These are phyloP conservation scores for Synanthedon myopaeformis DNA, from an alignment of 2,888 invertebrate genomes.

Conservation along the genomic window DNA sequence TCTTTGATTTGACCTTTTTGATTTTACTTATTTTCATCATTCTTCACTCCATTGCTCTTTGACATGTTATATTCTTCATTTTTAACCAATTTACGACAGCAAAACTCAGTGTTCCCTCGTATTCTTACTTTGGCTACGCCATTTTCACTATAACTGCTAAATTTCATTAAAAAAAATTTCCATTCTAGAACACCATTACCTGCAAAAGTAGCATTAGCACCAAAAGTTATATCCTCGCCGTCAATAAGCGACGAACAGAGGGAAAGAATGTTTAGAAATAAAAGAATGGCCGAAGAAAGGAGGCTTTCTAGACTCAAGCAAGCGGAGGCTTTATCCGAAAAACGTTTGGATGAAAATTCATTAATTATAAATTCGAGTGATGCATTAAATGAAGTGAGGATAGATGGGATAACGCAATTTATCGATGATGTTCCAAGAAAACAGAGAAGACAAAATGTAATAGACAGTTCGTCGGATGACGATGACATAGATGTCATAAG, in stretches of 20 bases:
- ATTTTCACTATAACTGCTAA: not conserved
- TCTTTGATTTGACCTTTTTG: no score
- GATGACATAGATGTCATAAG: conserved; percentile 16
- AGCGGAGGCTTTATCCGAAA: conserved; percentile 3
- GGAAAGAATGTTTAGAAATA: conserved; percentile 77
- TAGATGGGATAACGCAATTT: not conserved
- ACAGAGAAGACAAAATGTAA: conserved; percentile 18
- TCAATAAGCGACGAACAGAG: conserved; percentile 73
- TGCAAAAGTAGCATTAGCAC: conserved; percentile 14
- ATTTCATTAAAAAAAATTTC: no score
- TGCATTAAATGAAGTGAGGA: not conserved
- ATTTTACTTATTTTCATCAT: no score
- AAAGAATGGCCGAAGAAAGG: conserved; percentile 74
- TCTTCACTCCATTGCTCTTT: no score
- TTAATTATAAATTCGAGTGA: not conserved
- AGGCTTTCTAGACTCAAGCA: conserved; percentile 64
- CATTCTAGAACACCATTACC: no score
- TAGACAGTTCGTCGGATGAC: conserved; percentile 28
- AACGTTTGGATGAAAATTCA: conserved; percentile 1
- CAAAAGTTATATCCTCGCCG: conserved; percentile 56
- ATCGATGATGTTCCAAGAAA: conserved; percentile 12
- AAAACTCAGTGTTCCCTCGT: not conserved
- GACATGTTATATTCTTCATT: no score
- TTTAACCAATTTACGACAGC: no score
- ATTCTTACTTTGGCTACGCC: not conserved